These are phyloP conservation scores for Porites lobata DNA, from an alignment of 92 coral and sea anemone genomes.

Conservation along the genomic window DNA sequence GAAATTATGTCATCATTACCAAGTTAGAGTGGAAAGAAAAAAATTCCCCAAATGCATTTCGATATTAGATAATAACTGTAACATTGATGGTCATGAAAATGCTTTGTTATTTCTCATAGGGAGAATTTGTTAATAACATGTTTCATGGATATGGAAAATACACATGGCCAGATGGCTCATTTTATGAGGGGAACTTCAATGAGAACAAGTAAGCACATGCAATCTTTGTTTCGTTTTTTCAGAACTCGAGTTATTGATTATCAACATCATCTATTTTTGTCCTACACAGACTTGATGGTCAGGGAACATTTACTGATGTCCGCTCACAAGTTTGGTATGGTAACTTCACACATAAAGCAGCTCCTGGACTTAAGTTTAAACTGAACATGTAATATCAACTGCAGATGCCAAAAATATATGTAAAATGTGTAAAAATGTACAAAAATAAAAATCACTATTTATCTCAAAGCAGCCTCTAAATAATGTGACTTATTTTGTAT, in stretches of 20 bases:
- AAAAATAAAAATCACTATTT: background rate
- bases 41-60: no score
- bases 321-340: constrained; percentile 95
- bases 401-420: background rate
- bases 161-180: constrained; percentile 98
- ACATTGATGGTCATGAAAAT: background rate
- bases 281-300: constrained; percentile 78
- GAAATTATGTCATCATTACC: no score
- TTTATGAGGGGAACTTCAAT: constrained; percentile 92
- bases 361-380: constrained; percentile 92
- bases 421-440: constrained; percentile 1
- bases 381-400: constrained; percentile 67
- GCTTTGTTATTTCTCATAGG: constrained; percentile 44
- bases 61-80: background rate
- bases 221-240: no score
- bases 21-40: no score
- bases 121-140: constrained; percentile 89
- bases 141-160: constrained; percentile 98
- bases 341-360: constrained; percentile 90
- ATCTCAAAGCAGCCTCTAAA: background rate
- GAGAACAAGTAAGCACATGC: constrained; percentile 82
- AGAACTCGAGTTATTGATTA: background rate
- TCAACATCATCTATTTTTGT: background rate
- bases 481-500: background rate
- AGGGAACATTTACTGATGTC: constrained; percentile 91